Evolutionary conservation across 2,797 vertebrate species (phyloP).

Genomic region (Enteromius afrohamiltoni): DNA sequence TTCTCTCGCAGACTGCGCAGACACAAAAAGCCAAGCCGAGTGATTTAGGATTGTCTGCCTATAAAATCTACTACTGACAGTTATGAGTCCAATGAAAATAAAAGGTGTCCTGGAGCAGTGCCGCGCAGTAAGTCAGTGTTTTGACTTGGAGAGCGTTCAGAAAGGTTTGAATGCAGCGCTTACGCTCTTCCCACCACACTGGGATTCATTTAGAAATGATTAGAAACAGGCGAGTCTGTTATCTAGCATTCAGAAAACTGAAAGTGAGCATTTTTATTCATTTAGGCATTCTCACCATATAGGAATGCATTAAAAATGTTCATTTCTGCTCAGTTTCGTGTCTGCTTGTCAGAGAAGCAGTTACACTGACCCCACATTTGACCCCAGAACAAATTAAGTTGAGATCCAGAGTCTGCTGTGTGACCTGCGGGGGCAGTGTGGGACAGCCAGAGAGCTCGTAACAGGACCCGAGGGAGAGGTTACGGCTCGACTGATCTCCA

Average conservation of each 20-base stretch:
- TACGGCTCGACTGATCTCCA: constrained; percentile 17
- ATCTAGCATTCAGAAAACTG: neutral
- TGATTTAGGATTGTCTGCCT: constrained; percentile 57
- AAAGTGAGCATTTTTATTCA: neutral
- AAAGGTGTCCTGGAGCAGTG: constrained; percentile 51
- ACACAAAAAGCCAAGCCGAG: constrained; percentile 24
- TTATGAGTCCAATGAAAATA: constrained; percentile 55
- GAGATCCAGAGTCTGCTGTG: constrained; percentile 19
- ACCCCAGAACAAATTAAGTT: constrained; percentile 19
- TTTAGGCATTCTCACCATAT: neutral
- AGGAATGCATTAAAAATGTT: neutral
- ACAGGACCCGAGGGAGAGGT: constrained; percentile 41
- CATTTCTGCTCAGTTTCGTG: neutral
- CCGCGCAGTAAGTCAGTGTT: constrained; percentile 50
- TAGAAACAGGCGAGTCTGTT: constrained; percentile 8
- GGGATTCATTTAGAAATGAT: constrained; percentile 12
- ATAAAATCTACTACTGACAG: constrained; percentile 49
- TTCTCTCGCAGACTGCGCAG: constrained; percentile 12
- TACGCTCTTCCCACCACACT: neutral
- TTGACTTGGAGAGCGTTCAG: constrained; percentile 46
- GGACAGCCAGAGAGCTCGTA: constrained; percentile 45
- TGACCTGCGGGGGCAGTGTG: constrained; percentile 62
- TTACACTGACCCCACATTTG: constrained; percentile 10
- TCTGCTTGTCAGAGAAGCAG: constrained; percentile 15
- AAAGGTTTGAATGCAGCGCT: constrained; percentile 29